Percentiles rank a stretch among this genome's conserved stretches.
These are phyloP conservation scores for Muscicapa striata DNA, from an alignment of 2,797 vertebrate genomes.

Conservation along the genomic window DNA sequence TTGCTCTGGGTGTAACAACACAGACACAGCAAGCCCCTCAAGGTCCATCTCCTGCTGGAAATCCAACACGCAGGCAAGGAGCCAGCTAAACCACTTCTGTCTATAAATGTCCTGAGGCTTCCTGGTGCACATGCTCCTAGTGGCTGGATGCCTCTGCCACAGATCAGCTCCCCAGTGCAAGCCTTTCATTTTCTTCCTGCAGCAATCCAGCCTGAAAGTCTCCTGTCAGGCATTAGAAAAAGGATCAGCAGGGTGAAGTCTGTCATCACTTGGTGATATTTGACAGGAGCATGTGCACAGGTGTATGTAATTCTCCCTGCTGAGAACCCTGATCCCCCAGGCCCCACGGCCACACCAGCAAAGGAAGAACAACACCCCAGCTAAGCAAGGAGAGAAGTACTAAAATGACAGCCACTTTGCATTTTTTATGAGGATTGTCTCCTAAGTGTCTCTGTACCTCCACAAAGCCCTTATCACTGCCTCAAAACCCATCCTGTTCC, in stretches of 20 bases:
- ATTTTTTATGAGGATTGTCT: slow-evolving; percentile 51
- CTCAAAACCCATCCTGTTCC: neutral
- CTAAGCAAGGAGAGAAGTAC: neutral
- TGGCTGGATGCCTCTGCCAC: neutral
- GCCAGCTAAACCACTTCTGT: neutral
- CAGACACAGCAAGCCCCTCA: neutral
- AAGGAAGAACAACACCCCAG: neutral
- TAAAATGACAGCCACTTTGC: slow-evolving; percentile 2
- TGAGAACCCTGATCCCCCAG: neutral
- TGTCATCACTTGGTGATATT: neutral
- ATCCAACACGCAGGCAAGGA: neutral
- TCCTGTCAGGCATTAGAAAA: neutral
- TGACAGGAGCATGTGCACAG: neutral
- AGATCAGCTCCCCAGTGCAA: neutral
- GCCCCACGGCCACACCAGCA: neutral
- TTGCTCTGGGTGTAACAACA: neutral
- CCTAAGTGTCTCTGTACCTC: neutral
- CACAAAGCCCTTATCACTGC: neutral
- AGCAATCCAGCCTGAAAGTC: neutral
- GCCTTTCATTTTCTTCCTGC: neutral
- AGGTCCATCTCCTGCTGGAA: neutral
- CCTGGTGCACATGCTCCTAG: neutral
- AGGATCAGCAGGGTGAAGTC: neutral
- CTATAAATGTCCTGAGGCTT: neutral
- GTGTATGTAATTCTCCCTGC: neutral